These are phyloP conservation scores for Mus spicilegus DNA, from an alignment of 2,113 vertebrate species.

Conservation along the genomic window DNA sequence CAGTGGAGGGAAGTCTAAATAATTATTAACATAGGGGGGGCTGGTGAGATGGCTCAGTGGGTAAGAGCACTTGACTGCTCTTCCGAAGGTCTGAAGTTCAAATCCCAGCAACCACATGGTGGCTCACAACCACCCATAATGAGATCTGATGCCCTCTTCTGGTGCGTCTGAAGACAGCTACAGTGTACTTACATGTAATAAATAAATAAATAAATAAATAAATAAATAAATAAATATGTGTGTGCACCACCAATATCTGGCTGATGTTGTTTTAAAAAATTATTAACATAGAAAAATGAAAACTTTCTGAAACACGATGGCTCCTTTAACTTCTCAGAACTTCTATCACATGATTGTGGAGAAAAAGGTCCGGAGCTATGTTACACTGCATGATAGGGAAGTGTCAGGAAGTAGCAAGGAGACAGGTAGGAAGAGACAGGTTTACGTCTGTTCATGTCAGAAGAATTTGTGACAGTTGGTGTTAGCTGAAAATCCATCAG, in stretches of 20 bases:
- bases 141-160: too few species aligned
- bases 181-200: too few species aligned
- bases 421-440: neutral
- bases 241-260: too few species aligned
- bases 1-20: neutral
- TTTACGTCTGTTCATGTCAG: slow-evolving; percentile 57
- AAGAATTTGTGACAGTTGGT: slow-evolving; percentile 30
- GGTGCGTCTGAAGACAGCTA: too few species aligned
- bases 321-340: neutral
- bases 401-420: neutral
- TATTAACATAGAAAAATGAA: slow-evolving; percentile 3
- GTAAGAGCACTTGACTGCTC: too few species aligned
- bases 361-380: neutral
- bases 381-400: neutral
- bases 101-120: too few species aligned
- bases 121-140: too few species aligned
- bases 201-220: too few species aligned
- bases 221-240: too few species aligned
- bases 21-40: neutral
- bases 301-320: neutral
- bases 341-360: neutral
- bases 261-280: neutral
- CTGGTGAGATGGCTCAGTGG: too few species aligned
- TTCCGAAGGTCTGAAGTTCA: too few species aligned
- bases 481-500: slow-evolving; percentile 35